Percentiles rank a stretch among this genome's conserved stretches.
phyloP scores from a whole-genome alignment of 2,888 invertebrate genomes.

The Baronia brevicornis region DNA sequence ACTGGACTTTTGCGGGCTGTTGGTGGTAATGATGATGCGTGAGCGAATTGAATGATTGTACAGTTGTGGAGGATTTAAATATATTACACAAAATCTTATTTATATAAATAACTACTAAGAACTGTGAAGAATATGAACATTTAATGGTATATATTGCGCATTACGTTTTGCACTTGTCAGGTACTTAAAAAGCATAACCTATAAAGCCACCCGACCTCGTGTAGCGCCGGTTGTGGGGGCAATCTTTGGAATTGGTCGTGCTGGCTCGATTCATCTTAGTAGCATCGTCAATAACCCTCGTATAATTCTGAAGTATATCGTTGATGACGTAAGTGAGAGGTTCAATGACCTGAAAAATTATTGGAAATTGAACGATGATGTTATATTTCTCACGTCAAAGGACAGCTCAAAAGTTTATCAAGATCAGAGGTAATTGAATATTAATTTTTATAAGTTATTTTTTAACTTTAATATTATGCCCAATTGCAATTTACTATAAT shows the following conservation, averaged over 20 bases:
- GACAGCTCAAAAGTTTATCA: conserved; percentile 64
- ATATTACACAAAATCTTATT: too few relatives aligned
- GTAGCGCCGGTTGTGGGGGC: conserved; percentile 57
- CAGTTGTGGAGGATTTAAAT: too few relatives aligned
- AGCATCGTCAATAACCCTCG: conserved; percentile 65
- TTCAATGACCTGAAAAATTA: conserved; percentile 59
- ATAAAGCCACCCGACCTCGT: conserved; percentile 26
- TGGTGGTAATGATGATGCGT: too few relatives aligned
- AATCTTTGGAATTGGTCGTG: conserved; percentile 76
- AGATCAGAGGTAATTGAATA: conserved; percentile 62
- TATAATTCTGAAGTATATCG: conserved; percentile 68
- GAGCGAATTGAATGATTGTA: too few relatives aligned
- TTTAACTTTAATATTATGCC: too few relatives aligned
- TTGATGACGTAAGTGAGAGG: conserved; percentile 67
- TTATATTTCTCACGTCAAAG: conserved; percentile 60
- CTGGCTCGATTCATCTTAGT: conserved; percentile 76
- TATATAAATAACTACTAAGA: too few relatives aligned
- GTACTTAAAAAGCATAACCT: conserved; percentile 48
- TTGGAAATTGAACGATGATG: conserved; percentile 63
- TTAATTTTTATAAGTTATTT: conserved; percentile 12
- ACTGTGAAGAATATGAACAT: too few relatives aligned
- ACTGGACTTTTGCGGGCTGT: too few relatives aligned
- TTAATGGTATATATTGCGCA: too few relatives aligned
- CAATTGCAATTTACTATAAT: too few relatives aligned
- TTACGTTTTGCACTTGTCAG: too few relatives aligned